phyloP scores from a whole-genome alignment of 1,140 invertebrate genomes.

The Aplysia californica region DNA sequence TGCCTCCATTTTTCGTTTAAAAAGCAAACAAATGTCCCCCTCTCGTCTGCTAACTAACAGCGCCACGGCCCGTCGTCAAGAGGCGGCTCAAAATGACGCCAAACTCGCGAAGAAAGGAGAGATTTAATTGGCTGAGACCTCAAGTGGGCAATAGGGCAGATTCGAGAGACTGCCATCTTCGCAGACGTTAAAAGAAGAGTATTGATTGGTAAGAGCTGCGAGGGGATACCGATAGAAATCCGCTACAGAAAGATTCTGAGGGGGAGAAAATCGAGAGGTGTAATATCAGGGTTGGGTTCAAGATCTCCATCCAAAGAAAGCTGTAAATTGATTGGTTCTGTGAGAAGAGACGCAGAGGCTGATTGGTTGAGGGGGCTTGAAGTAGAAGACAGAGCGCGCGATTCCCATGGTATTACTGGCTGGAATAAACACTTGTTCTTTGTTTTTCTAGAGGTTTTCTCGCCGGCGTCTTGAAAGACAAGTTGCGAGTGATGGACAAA shows the following conservation, averaged over 20 bases:
- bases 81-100: constrained; percentile 12
- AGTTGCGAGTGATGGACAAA: neutral
- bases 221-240: too few relatives aligned
- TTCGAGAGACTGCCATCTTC: neutral
- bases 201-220: constrained; percentile 16
- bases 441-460: neutral
- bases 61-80: too few relatives aligned
- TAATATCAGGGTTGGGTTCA: too few relatives aligned
- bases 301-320: constrained; percentile 17
- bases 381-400: constrained; percentile 4
- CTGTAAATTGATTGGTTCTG: constrained; percentile 15
- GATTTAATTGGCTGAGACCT: constrained; percentile 25
- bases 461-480: neutral
- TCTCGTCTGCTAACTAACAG: too few relatives aligned
- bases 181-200: constrained; percentile 2
- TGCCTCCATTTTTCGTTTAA: too few relatives aligned
- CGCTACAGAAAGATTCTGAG: too few relatives aligned
- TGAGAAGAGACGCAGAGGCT: neutral
- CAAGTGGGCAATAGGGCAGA: constrained; percentile 17
- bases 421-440: neutral
- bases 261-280: too few relatives aligned
- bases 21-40: too few relatives aligned
- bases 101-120: constrained; percentile 14
- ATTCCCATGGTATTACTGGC: constrained; percentile 1
- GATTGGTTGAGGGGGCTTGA: constrained; percentile 6